Base-by-base conservation (phyloP, 2,797 vertebrate genomes). In the Hylomyscus alleni region DNA sequence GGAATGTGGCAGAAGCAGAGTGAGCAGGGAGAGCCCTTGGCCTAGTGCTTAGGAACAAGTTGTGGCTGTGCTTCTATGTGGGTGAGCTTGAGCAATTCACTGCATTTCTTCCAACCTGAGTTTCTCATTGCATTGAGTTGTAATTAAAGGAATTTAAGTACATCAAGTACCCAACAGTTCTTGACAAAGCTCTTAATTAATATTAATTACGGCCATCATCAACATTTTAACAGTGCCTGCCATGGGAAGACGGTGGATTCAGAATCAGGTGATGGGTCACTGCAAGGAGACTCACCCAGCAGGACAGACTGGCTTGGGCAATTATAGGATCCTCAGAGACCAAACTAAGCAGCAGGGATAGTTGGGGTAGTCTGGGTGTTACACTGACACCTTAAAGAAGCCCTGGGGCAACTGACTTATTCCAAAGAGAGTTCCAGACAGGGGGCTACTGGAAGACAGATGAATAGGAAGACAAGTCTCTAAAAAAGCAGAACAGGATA, bases 71-170 rank as follows among this genome's bases (percentile, higher is more conserved):
- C 44, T 78, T 1, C 22, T 69, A 11, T 90, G 65, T 81, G 62
- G 34, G 62, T 94, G 52, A 91, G 76, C 50, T 87, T 76, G 44
- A 94, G 13, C 67, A 80, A 91, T 58, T 91, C 47, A 62, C n/a
- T 50, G 80, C 47, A 72, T 37, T 60, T 92, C 34, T 67, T n/a
- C n/a, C 75, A 84, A 24, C 26, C 11, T 81, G 14, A 29, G 37
- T 90, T 95, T 94, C 50, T 90, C 58, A 47, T 90, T 67, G 5
- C 14, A 47, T 88, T 40, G 12, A 78, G 26, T 91, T 52, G 22
- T 47, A 72, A 84, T 26, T 75, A 96, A 72, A 60, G 58, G 52
- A 87, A 88, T 44, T 44, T 58, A 91, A 96, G 76, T 87, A 37
- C 14, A 56, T 34, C 20, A 83, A 90, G 69, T 58, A 88, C 56